These are phyloP conservation scores for Melospiza georgiana DNA, from an alignment of 2,113 vertebrate genomes.

Conservation along the genomic window DNA sequence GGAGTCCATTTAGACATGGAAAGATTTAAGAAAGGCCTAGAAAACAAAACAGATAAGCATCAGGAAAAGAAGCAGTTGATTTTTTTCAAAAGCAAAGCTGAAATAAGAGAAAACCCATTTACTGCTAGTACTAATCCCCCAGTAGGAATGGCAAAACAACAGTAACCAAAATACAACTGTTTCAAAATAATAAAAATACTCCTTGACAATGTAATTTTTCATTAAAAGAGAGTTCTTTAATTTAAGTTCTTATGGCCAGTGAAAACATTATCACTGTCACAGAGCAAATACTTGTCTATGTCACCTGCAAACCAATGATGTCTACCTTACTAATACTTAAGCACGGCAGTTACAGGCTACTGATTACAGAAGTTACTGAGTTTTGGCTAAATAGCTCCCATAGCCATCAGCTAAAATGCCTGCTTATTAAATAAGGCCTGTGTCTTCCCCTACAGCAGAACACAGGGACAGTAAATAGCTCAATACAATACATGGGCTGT, in stretches of 20 bases:
- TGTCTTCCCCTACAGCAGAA: neutral
- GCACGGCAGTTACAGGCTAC: neutral
- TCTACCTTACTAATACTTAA: neutral
- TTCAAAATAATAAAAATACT: neutral
- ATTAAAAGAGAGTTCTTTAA: neutral
- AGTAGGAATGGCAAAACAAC: neutral
- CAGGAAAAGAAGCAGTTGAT: neutral
- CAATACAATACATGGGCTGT: neutral
- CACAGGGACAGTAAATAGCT: neutral
- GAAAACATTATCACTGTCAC: neutral
- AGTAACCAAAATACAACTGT: neutral
- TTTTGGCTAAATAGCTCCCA: neutral
- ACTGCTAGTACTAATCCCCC: neutral
- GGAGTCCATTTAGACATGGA: constrained; percentile 82
- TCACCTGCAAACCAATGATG: fast-evolving
- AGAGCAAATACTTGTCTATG: neutral
- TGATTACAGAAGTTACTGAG: neutral
- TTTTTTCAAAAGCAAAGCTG: neutral
- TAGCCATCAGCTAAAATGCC: neutral
- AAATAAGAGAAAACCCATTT: neutral
- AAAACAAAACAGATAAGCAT: constrained; percentile 36
- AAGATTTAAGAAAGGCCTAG: constrained; percentile 73
- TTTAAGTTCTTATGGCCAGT: neutral
- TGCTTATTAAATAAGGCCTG: neutral
- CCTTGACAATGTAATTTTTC: neutral